phyloP scores from a whole-genome alignment of 2,113 vertebrate species.

The Crotophaga sulcirostris region DNA sequence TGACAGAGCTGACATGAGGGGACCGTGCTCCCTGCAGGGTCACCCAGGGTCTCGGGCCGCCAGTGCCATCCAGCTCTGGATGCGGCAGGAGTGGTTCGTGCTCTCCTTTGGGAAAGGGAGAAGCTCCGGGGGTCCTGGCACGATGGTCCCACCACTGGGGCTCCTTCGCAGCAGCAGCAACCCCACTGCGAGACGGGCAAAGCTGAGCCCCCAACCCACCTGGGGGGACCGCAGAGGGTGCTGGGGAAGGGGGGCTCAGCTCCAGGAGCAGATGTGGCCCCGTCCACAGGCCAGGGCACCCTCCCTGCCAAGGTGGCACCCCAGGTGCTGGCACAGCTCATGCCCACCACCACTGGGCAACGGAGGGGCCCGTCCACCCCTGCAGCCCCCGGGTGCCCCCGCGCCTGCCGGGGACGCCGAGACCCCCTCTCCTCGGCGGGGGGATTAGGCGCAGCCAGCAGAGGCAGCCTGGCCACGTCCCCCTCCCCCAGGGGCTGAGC shows the following conservation, averaged over 20 bases:
- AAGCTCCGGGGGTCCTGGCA: background rate
- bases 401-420: fast-evolving
- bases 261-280: background rate
- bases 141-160: background rate
- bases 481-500: background rate
- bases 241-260: background rate
- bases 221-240: background rate
- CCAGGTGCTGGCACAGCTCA: background rate
- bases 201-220: background rate
- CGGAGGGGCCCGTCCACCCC: background rate
- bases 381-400: background rate
- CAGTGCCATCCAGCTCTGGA: too few relatives aligned
- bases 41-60: too few relatives aligned
- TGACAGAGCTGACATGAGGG: background rate
- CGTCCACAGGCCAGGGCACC: fast-evolving
- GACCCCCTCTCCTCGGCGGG: fast-evolving
- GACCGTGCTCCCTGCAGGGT: background rate
- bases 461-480: background rate
- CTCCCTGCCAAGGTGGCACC: background rate
- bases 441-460: background rate
- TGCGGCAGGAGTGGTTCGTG: too few relatives aligned
- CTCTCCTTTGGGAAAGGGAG: background rate
- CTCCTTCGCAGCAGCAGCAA: too few relatives aligned
- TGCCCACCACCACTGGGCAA: background rate
- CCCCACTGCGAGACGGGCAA: background rate